phyloP scores from a whole-genome alignment of 2,113 vertebrate genomes.

The Tylochromis polylepis region DNA sequence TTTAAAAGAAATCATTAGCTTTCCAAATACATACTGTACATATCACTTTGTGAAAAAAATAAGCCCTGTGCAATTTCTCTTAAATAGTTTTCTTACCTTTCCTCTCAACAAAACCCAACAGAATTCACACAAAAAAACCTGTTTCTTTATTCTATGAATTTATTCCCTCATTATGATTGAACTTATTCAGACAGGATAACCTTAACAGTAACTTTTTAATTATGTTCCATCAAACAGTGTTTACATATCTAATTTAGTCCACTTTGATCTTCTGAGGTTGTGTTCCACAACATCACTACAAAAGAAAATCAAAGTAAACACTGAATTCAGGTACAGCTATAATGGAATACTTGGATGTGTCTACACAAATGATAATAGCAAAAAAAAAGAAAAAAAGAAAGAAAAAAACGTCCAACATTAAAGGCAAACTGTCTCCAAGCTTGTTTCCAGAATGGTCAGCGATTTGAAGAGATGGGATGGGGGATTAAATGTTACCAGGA shows the following conservation, averaged over 20 bases:
- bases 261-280: constrained; percentile 61
- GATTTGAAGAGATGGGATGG: not conserved
- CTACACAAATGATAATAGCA: constrained; percentile 12
- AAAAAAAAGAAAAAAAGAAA: not conserved
- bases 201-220: constrained; percentile 62
- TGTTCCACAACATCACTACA: constrained; percentile 43
- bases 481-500: constrained; percentile 24
- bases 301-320: constrained; percentile 50
- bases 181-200: constrained; percentile 64
- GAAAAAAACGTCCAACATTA: constrained; percentile 12
- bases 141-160: constrained; percentile 47
- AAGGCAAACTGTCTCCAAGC: constrained; percentile 17
- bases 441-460: not conserved
- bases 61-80: constrained; percentile 1
- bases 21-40: not conserved
- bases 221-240: constrained; percentile 60
- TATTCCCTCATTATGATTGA: constrained; percentile 67
- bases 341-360: not conserved
- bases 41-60: not conserved
- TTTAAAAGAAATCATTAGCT: not conserved
- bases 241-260: constrained; percentile 61
- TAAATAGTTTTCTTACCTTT: constrained; percentile 43
- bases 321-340: constrained; percentile 33
- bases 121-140: constrained; percentile 41
- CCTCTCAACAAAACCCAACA: constrained; percentile 35